phyloP scores from a whole-genome alignment of 2,888 invertebrate species.

The Iphiclides podalirius region DNA sequence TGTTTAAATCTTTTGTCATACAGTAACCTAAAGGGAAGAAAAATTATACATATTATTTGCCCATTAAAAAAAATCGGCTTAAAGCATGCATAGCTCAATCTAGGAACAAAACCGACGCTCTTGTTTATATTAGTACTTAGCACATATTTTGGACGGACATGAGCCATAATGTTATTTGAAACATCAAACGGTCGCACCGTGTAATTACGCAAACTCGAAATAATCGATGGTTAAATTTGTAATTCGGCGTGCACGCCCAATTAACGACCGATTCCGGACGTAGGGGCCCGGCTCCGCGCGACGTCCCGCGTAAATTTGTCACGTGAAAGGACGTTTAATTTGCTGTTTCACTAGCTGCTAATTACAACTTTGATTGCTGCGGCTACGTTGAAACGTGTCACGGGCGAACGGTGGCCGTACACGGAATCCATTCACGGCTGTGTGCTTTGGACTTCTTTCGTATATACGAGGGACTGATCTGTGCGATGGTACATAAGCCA shows the following conservation, averaged over 20 bases:
- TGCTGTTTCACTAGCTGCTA: conserved; percentile 74
- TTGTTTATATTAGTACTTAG: too few species aligned
- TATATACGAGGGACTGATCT: background rate
- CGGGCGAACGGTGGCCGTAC: conserved; percentile 35
- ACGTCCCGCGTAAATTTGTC: conserved; percentile 52
- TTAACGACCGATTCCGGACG: conserved; percentile 19
- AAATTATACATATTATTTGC: too few species aligned
- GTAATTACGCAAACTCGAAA: conserved; percentile 13
- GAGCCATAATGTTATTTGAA: background rate
- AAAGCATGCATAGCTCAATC: too few species aligned
- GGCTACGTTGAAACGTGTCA: conserved; percentile 52
- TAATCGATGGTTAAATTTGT: conserved; percentile 18
- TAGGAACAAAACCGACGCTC: too few species aligned
- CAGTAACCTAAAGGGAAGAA: too few species aligned
- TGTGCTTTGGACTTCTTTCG: conserved; percentile 8
- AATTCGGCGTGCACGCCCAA: conserved; percentile 20
- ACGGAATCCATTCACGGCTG: conserved; percentile 30
- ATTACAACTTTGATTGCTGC: conserved; percentile 74
- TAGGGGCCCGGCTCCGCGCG: conserved; percentile 15
- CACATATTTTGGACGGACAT: too few species aligned
- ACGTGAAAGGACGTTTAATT: conserved; percentile 70
- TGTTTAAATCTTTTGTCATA: too few species aligned
- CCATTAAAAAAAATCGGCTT: too few species aligned
- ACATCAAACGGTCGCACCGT: background rate
- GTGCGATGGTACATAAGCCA: too few species aligned